These are phyloP conservation scores for Noctua pronuba DNA, from an alignment of 2,888 invertebrate genomes.

Conservation along the genomic window DNA sequence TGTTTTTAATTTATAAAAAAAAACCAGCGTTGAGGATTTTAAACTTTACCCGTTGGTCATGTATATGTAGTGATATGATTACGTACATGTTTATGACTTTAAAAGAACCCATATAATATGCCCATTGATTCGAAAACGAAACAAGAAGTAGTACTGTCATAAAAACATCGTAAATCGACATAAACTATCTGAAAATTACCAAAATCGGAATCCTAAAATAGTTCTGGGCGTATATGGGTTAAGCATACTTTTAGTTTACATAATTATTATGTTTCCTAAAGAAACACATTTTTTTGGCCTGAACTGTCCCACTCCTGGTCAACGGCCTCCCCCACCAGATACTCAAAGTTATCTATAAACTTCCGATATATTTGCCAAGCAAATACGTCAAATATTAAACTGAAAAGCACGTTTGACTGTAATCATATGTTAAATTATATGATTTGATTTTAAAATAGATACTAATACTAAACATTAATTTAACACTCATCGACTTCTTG, in stretches of 20 bases:
- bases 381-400: not conserved
- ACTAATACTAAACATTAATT: not conserved
- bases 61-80: not conserved
- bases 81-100: not conserved
- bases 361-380: not conserved
- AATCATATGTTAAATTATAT: not conserved
- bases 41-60: not conserved
- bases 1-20: not conserved
- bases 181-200: too few relatives aligned
- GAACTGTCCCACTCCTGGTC: too few relatives aligned
- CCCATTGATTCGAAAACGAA: too few relatives aligned
- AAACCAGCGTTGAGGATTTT: not conserved
- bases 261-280: not conserved
- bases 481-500: slow-evolving; percentile 8
- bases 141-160: too few relatives aligned
- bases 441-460: not conserved
- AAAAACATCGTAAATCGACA: too few relatives aligned
- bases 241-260: not conserved
- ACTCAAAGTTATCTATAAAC: not conserved
- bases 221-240: too few relatives aligned
- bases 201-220: too few relatives aligned
- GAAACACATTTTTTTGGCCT: not conserved
- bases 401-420: not conserved
- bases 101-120: too few relatives aligned
- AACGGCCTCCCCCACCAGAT: too few relatives aligned